A percentile compares a stretch with the other conserved stretches of the same genome.
Conservation (phyloP, 2,113 vertebrate species). For the Lonchura striata region DNA sequence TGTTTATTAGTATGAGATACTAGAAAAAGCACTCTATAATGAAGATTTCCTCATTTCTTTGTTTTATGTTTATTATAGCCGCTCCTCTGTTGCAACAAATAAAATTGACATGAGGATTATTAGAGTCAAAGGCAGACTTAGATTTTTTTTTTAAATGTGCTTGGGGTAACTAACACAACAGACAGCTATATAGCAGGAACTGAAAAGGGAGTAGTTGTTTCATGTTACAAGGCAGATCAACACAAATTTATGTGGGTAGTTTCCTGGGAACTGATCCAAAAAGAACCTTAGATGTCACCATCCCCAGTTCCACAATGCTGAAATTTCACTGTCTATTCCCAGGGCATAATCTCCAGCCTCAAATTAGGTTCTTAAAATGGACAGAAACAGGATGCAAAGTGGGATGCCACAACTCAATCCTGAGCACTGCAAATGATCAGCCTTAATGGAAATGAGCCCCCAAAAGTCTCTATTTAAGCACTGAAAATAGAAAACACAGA, state of each 20-base stretch:
- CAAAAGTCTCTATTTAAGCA: background rate
- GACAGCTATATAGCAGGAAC: background rate
- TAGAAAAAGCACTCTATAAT: conserved; percentile 26
- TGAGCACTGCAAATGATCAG: background rate
- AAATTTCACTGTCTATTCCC: background rate
- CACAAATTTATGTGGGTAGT: background rate
- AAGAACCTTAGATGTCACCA: background rate
- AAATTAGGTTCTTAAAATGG: background rate
- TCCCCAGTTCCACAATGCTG: background rate
- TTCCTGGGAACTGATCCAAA: conserved; percentile 15
- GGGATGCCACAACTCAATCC: background rate
- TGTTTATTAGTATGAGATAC: conserved; percentile 60
- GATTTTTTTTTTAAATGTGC: background rate
- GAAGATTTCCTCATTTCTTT: conserved; percentile 41
- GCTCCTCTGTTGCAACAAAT: conserved; percentile 9
- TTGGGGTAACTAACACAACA: background rate
- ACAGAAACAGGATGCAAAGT: background rate
- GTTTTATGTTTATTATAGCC: conserved; percentile 29
- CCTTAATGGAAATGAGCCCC: background rate
- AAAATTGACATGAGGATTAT: conserved; percentile 5
- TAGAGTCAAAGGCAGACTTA: background rate
- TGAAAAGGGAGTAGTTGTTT: background rate
- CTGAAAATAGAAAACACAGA: background rate
- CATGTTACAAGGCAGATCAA: background rate
- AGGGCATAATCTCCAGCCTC: background rate